Evolutionary conservation across 1,140 invertebrate species (phyloP), one percentile per base, ranked within the genome.

Genomic region (Panagrolaimus sp.): DNA sequence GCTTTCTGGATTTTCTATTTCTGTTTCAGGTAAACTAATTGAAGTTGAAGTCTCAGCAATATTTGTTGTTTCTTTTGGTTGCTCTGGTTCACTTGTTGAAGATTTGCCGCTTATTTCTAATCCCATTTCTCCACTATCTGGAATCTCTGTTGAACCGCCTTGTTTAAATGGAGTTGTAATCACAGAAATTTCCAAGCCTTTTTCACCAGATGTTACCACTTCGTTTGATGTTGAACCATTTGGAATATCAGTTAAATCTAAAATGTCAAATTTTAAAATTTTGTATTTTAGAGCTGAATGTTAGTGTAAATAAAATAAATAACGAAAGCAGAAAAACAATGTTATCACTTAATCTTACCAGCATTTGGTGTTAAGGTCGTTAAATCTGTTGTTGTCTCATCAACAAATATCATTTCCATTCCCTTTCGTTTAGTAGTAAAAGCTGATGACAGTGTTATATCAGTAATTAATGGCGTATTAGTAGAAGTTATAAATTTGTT

Each of bases 81-180:
- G 20, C 16, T 20, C 27, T 27, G 27, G 8, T 11, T 16, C 27
- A 5, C 9, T 16, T 20, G n/a, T 27, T 1, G 51, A 11, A 2
- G 51, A 25, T 11, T 13, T 57, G 20, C 51, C 51, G 20, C 51
- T 57, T 5, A 57, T 57, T 57, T 57, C 51, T 11, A 57, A 27
- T 11, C 51, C 51, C 20, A 57, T 27, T 57, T 57, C 51, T 8
- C 20, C 27, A 23, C 51, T 57, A 57, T 27, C n/a, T 25, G 20
- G 51, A 57, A 20, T 20, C 8, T 57, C 51, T 25, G 51, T 27
- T 20, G 51, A 57, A 57, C 51, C 20, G 20, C 51, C 51, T 57
- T 27, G 20, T 11, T 57, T 27, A 20, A 27, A 27, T 27, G 27
- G 20, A 4, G 27, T n/a, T n/a, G n/a, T n/a, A n/a, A n/a, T n/a